Conservation (phyloP, 1,140 invertebrate species). For the Lepidurus packardi region DNA sequence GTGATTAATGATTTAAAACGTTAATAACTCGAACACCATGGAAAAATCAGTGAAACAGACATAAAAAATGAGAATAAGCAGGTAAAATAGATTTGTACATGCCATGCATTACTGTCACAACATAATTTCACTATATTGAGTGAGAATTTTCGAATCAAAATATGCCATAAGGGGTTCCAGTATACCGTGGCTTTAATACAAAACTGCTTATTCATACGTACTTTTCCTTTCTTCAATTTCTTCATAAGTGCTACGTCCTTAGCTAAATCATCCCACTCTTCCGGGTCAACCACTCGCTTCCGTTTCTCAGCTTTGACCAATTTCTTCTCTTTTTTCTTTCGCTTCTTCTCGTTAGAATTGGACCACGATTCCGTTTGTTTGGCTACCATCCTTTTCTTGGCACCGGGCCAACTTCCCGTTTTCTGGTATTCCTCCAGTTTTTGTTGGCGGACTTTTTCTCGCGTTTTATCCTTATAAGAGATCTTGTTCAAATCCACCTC, state of each 20-base stretch:
- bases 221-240: constrained; percentile 80
- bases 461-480: constrained; percentile 72
- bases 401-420: constrained; percentile 70
- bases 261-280: constrained; percentile 75
- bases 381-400: constrained; percentile 52
- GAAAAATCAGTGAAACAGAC: no score
- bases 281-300: constrained; percentile 51
- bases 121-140: constrained; percentile 28
- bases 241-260: constrained; percentile 78
- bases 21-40: no score
- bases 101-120: constrained; percentile 33
- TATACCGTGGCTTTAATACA: neutral
- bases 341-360: constrained; percentile 47
- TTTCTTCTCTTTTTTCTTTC: constrained; percentile 43
- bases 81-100: constrained; percentile 26
- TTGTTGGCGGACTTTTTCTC: constrained; percentile 63
- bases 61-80: neutral
- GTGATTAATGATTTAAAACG: no score
- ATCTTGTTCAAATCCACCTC: constrained; percentile 69
- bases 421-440: constrained; percentile 65
- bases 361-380: constrained; percentile 54
- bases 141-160: no score
- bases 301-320: constrained; percentile 47
- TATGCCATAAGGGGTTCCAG: no score
- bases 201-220: constrained; percentile 36